Evolutionary conservation across 37 sponge, comb jelly and placozoan genomes (phyloP), one percentile per base, ranked within the genome.

Genomic region (Cladorhizidae sp.): DNA sequence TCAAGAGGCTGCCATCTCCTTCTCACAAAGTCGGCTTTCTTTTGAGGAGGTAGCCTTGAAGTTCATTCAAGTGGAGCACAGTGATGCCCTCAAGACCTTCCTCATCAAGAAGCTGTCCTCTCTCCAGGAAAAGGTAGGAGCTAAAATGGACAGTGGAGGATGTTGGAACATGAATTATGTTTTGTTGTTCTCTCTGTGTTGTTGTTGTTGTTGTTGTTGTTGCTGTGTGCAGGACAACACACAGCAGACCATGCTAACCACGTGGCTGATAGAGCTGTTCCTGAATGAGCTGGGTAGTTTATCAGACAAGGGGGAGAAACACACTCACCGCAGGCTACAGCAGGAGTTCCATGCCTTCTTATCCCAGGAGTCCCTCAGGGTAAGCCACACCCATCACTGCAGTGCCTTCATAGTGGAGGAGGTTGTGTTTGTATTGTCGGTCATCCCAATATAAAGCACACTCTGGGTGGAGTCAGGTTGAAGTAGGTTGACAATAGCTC

Each of bases 31-130:
- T 55, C 88, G 88, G 23, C 79, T 88, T 17, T 93, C 96, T 17
- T 98, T 98, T 88, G 98, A 98, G 50, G 94, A 98, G 71, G 94
- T 93, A 2, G 86, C 95, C 39, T 93, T 98, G 56, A 93, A 89
- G 86, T 98, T 98, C 67, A 78, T 98, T 12, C 56, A 90, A 40
- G 75, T 79, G 22, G 57, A 90, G 26, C 80, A 88, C 38, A 81
- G 85, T 0, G 88, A 97, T 33, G 89, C 89, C 22, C 83, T 97
- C 41, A 91, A 88, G 82, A 80, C 64, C 23, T 90, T 83, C 40
- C 83, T 91, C 12, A 21, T 57, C 40, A 70, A 63, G 22, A 91
- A 91, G 57, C 50, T 91, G 70, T 86, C 69, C 37, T 75, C 73
- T 32, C 80, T 91, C 12, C 15, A n/a, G 28, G 41, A 68, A 21